A percentile compares a stretch with the other conserved stretches of the same genome.
phyloP scores from a whole-genome alignment of 1,140 invertebrate species.

The Aphelenchoides besseyi region DNA sequence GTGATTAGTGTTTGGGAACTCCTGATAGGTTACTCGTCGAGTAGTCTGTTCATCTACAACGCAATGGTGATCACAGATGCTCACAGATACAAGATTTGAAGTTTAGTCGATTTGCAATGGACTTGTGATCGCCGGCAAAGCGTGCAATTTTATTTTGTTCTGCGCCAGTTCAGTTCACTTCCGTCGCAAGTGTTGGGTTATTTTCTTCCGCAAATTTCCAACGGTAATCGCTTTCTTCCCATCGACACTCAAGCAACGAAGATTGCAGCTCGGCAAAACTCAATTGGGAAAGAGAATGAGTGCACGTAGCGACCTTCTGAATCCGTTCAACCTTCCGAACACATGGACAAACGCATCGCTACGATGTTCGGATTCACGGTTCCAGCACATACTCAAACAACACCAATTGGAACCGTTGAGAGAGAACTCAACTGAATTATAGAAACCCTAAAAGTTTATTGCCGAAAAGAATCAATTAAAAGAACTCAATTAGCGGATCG shows the following conservation, averaged over 20 bases:
- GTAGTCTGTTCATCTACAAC: constrained; percentile 23
- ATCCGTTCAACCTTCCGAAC: not conserved
- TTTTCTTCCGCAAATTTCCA: constrained; percentile 58
- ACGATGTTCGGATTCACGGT: not conserved
- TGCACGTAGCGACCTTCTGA: not conserved
- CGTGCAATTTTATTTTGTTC: constrained; percentile 59
- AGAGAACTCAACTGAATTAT: not conserved
- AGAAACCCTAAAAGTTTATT: not conserved
- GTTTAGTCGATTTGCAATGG: constrained; percentile 47
- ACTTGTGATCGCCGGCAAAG: constrained; percentile 58
- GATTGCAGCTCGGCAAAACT: constrained; percentile 1
- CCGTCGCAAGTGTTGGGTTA: constrained; percentile 45
- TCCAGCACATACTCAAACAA: not conserved
- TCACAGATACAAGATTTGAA: too few species aligned
- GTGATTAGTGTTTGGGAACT: constrained; percentile 58
- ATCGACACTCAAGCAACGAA: not conserved
- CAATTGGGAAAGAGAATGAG: not conserved
- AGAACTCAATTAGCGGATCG: not conserved
- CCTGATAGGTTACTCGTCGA: constrained; percentile 49
- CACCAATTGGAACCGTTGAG: not conserved
- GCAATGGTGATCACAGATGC: constrained; percentile 32
- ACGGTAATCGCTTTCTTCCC: constrained; percentile 31
- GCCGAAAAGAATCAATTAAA: not conserved
- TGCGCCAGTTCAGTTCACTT: constrained; percentile 61
- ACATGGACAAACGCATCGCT: not conserved